A percentile compares a stretch with the other conserved stretches of the same genome.
Evolutionary conservation across 1,140 invertebrate genomes (phyloP).

Genomic region (Caenorhabditis inopinata): DNA sequence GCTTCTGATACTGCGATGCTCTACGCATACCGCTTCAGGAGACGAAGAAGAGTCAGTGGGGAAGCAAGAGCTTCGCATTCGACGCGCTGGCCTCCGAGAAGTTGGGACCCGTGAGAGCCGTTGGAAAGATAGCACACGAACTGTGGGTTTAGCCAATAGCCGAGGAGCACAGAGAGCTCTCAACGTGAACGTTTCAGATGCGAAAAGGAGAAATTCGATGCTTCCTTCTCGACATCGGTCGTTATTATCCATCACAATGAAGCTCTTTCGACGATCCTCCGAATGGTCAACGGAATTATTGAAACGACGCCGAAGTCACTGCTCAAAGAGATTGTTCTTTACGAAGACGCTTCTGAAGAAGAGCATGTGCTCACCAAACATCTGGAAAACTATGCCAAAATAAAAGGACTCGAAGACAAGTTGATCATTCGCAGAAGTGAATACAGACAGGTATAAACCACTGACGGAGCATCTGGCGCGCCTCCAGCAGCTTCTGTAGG

Average conservation of each 20-base stretch:
- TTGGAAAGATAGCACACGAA: constrained; percentile 53
- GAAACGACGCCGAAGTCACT: constrained; percentile 84
- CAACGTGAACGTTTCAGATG: constrained; percentile 52
- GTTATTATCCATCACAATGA: constrained; percentile 99
- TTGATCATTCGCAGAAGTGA: constrained; percentile 32
- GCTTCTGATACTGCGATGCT: neutral
- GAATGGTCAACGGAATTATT: constrained; percentile 86
- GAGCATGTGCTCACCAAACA: constrained; percentile 46
- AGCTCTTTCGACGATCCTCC: constrained; percentile 87
- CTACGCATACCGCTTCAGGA: neutral
- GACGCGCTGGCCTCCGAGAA: constrained; percentile 60
- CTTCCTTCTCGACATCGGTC: constrained; percentile 69
- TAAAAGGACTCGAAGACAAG: constrained; percentile 17
- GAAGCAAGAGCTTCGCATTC: constrained; percentile 49
- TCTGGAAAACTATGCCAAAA: constrained; percentile 36
- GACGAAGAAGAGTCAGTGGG: constrained; percentile 35
- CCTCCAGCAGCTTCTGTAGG: too few relatives aligned
- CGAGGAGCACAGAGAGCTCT: neutral
- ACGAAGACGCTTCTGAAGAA: constrained; percentile 90
- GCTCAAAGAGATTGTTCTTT: constrained; percentile 88
- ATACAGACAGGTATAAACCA: constrained; percentile 30
- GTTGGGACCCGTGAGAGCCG: constrained; percentile 57
- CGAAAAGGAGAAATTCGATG: constrained; percentile 52
- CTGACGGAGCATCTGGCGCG: too few relatives aligned
- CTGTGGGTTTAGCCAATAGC: constrained; percentile 44